Evolutionary conservation across 2,797 vertebrate genomes (phyloP).

Genomic region (Sparidentex hasta): DNA sequence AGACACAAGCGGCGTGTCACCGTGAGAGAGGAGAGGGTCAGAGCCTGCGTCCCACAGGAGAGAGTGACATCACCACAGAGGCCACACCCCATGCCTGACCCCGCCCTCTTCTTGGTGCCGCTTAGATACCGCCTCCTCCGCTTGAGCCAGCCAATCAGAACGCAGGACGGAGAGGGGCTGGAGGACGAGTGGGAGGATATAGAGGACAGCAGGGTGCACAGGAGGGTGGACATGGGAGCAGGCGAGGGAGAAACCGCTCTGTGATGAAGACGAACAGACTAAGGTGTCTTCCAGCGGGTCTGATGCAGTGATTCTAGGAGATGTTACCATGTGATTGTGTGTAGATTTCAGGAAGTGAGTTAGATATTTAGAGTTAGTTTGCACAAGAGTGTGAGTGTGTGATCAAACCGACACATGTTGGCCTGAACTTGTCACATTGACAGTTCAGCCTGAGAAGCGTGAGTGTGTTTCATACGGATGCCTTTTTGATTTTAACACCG

Average conservation of each 20-base stretch:
- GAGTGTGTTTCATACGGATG: slow-evolving; percentile 45
- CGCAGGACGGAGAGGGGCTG: slow-evolving; percentile 57
- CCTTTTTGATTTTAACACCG: slow-evolving; percentile 66
- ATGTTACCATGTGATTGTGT: slow-evolving; percentile 56
- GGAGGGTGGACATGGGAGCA: slow-evolving; percentile 82
- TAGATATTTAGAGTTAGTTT: slow-evolving; percentile 59
- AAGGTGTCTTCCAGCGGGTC: slow-evolving; percentile 61
- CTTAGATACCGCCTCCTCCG: slow-evolving; percentile 85
- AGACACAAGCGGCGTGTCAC: slow-evolving; percentile 62
- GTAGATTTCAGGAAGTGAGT: slow-evolving; percentile 60
- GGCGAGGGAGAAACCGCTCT: slow-evolving; percentile 83
- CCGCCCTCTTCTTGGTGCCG: slow-evolving; percentile 91
- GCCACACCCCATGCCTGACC: slow-evolving; percentile 92
- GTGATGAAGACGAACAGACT: slow-evolving; percentile 52
- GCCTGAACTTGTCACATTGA: slow-evolving; percentile 36
- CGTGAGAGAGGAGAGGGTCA: slow-evolving; percentile 80
- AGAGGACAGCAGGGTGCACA: slow-evolving; percentile 75
- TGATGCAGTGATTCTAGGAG: slow-evolving; percentile 28
- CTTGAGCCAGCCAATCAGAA: slow-evolving; percentile 67
- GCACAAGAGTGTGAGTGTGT: slow-evolving; percentile 19
- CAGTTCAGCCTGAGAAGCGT: slow-evolving; percentile 13
- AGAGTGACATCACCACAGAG: slow-evolving; percentile 84
- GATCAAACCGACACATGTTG: slow-evolving; percentile 35
- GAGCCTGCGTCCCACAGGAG: slow-evolving; percentile 83
- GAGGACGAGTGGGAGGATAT: slow-evolving; percentile 82